Percentiles rank a stretch among this genome's conserved stretches.
Conservation (phyloP, 2,113 vertebrate genomes). For the Crotalus horridus region DNA sequence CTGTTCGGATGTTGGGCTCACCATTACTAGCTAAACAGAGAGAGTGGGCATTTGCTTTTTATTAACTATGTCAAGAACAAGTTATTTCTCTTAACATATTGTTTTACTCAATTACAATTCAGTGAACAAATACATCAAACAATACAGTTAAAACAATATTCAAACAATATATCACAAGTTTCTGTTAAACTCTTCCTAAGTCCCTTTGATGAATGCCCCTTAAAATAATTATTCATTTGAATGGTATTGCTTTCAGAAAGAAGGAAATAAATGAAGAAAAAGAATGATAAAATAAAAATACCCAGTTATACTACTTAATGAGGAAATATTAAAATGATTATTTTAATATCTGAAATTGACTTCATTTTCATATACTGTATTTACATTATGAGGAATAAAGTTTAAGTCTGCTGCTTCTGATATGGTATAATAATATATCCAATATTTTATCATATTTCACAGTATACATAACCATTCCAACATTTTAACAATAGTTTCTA, state of each 20-base stretch:
- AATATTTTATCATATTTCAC: neutral
- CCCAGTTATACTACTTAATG: neutral
- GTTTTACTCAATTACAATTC: neutral
- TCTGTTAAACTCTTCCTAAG: neutral
- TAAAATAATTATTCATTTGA: neutral
- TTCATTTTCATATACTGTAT: neutral
- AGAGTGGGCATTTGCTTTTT: conserved; percentile 4
- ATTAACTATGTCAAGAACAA: neutral
- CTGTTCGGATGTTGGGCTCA: conserved; percentile 94
- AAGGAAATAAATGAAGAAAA: neutral
- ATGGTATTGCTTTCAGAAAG: neutral
- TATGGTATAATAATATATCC: neutral
- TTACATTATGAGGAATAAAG: neutral
- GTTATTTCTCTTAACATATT: neutral
- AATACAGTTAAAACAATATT: neutral
- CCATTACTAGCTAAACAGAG: conserved; percentile 85
- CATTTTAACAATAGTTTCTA: neutral
- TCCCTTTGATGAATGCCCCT: neutral
- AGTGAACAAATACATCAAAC: neutral
- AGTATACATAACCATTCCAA: neutral
- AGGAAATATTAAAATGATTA: neutral
- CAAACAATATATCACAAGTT: neutral
- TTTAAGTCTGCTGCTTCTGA: neutral
- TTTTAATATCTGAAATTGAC: neutral
- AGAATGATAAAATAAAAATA: neutral